A percentile compares a stretch with the other conserved stretches of the same genome.
Evolutionary conservation across 1,140 invertebrate species (phyloP).

Genomic region (Zeugodacus cucurbitae): DNA sequence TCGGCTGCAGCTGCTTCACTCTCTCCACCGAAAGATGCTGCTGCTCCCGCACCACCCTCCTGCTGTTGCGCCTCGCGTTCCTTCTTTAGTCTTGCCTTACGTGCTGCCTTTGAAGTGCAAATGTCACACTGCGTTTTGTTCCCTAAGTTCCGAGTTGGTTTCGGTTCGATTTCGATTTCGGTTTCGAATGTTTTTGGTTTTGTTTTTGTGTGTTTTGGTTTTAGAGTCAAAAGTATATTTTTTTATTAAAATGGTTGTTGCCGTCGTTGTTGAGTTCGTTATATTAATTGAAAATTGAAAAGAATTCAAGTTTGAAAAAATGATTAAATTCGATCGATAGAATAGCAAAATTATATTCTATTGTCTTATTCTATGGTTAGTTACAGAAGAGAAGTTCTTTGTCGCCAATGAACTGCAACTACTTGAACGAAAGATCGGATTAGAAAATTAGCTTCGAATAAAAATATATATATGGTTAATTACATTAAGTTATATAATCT

Average conservation of each 20-base stretch:
- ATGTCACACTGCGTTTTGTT: constrained; percentile 87
- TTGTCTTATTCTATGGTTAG: not conserved
- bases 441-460: constrained; percentile 12
- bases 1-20: constrained; percentile 40
- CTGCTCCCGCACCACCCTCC: constrained; percentile 65
- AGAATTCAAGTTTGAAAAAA: constrained; percentile 9
- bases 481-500: not conserved
- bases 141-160: constrained; percentile 69
- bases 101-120: constrained; percentile 78
- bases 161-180: not conserved
- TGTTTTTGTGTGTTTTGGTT: constrained; percentile 47
- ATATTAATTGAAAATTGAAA: not conserved
- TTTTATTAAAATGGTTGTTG: constrained; percentile 47
- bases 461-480: not conserved
- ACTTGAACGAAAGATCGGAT: constrained; percentile 4
- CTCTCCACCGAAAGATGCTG: constrained; percentile 58
- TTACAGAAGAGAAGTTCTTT: constrained; percentile 33
- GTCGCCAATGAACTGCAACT: constrained; percentile 28
- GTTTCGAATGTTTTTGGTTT: not conserved
- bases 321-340: not conserved
- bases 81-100: constrained; percentile 75
- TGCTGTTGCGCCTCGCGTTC: constrained; percentile 68
- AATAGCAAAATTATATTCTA: not conserved
- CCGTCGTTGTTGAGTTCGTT: constrained; percentile 47
- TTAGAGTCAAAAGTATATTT: constrained; percentile 31